These are phyloP conservation scores for Drosophila kambysellisi DNA, from an alignment of 2,888 invertebrate species.

Conservation along the genomic window DNA sequence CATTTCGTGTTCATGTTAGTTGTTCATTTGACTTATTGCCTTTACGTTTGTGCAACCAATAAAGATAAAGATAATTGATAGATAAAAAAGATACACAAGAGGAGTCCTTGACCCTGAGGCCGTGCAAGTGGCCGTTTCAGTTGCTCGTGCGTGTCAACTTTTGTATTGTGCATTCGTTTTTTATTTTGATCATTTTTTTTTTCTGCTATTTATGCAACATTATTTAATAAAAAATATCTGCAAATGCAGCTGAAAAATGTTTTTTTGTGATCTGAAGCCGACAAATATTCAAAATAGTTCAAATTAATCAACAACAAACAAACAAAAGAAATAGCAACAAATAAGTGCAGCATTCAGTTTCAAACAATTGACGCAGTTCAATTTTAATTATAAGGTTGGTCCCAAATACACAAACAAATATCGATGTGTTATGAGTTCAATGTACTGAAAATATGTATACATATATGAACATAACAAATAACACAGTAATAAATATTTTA, in stretches of 20 bases:
- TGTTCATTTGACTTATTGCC: conserved; percentile 18
- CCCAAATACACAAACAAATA: background rate
- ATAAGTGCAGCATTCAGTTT: conserved; percentile 8
- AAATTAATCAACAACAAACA: conserved; percentile 2
- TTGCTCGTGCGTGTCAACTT: conserved; percentile 23
- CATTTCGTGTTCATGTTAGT: conserved; percentile 15
- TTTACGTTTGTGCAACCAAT: conserved; percentile 1
- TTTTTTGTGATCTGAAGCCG: conserved; percentile 23
- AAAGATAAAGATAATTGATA: background rate
- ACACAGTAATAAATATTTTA: background rate
- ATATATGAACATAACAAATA: background rate
- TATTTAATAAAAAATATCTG: conserved; percentile 38
- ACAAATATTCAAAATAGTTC: conserved; percentile 25
- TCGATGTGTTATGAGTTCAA: conserved; percentile 6
- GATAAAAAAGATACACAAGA: background rate
- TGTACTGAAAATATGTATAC: background rate
- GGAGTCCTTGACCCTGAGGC: conserved; percentile 40
- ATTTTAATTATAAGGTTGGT: conserved; percentile 37
- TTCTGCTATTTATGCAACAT: conserved; percentile 37
- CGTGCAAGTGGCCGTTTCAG: conserved; percentile 16
- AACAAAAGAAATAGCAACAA: conserved; percentile 16
- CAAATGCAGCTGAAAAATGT: conserved; percentile 27
- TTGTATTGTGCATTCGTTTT: conserved; percentile 15
- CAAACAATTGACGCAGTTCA: conserved; percentile 23
- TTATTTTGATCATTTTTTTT: conserved; percentile 4